Evolutionary conservation across 1,140 invertebrate species (phyloP), one percentile per base, ranked within the genome.

Genomic region (Radopholus similis): DNA sequence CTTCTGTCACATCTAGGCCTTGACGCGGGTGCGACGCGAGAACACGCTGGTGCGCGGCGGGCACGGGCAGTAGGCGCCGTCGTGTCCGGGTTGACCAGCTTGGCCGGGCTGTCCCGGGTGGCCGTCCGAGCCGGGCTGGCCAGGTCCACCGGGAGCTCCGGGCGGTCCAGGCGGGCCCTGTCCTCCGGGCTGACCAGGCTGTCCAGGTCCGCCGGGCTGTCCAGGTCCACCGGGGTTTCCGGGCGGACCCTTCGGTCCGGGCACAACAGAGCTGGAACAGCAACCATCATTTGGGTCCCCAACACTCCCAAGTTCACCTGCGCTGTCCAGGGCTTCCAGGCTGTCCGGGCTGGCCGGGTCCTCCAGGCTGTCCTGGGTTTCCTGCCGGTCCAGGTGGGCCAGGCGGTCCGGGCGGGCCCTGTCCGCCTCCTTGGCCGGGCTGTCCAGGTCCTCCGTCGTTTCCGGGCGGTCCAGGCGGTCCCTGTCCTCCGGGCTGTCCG

Each of bases 211-310:
- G n/a, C n/a, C n/a, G n/a, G n/a, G n/a, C n/a, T n/a, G n/a, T n/a
- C n/a, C n/a, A n/a, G n/a, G n/a, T n/a, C n/a, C n/a, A n/a, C n/a
- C n/a, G n/a, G n/a, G n/a, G n/a, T n/a, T n/a, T n/a, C n/a, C n/a
- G n/a, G n/a, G n/a, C n/a, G n/a, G n/a, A n/a, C 72, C 72, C 56
- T 71, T 71, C 34, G 68, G 68, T 32, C 72, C 72, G 28, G 58
- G 51, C 30, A 54, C 51, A 54, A 34, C 30, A 54, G 51, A 5
- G 51, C 51, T 54, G 11, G 35, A 54, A 54, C 30, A 0, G 2
- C 13, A 55, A 69, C 11, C 62, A 15, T 37, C 26, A 54, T 60
- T 69, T 63, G 9, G 32, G 30, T 15, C 11, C 21, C 44, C 72
- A 73, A 26, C 73, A 75, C n/a, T 28, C 21, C 49, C 72, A 73